Percentiles rank a stretch among this genome's conserved stretches.
phyloP scores from a whole-genome alignment of 2,888 invertebrate genomes.

The Salticus scenicus region DNA sequence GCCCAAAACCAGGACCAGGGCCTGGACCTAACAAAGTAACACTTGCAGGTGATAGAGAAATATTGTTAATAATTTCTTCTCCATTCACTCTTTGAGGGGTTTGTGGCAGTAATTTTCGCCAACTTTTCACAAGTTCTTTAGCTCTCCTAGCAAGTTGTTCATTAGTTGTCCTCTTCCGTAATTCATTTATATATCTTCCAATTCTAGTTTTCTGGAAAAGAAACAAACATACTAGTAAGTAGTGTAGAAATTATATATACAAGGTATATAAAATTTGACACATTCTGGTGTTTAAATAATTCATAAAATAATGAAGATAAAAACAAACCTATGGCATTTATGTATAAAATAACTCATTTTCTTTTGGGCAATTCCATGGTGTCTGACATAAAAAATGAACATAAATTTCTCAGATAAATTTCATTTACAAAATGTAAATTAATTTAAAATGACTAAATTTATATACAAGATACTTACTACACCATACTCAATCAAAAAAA shows the following conservation, averaged over 20 bases:
- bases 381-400: no score
- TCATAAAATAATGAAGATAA: no score
- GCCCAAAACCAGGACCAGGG: slow-evolving; percentile 71
- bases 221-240: no score
- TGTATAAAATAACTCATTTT: no score
- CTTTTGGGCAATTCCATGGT: no score
- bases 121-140: slow-evolving; percentile 92
- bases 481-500: no score
- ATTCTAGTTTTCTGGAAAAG: slow-evolving; percentile 89
- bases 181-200: slow-evolving; percentile 93
- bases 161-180: slow-evolving; percentile 89
- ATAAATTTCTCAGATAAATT: no score
- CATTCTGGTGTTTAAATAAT: no score
- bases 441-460: no score
- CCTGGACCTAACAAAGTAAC: slow-evolving; percentile 66
- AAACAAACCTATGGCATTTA: no score
- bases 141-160: slow-evolving; percentile 90
- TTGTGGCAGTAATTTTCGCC: slow-evolving; percentile 84
- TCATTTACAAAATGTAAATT: no score
- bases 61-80: slow-evolving; percentile 72
- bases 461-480: no score
- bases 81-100: slow-evolving; percentile 72
- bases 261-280: not conserved
- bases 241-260: not conserved
- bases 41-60: slow-evolving; percentile 37